Conservation (phyloP, 1,140 invertebrate species). For the Drosophila albomicans region DNA sequence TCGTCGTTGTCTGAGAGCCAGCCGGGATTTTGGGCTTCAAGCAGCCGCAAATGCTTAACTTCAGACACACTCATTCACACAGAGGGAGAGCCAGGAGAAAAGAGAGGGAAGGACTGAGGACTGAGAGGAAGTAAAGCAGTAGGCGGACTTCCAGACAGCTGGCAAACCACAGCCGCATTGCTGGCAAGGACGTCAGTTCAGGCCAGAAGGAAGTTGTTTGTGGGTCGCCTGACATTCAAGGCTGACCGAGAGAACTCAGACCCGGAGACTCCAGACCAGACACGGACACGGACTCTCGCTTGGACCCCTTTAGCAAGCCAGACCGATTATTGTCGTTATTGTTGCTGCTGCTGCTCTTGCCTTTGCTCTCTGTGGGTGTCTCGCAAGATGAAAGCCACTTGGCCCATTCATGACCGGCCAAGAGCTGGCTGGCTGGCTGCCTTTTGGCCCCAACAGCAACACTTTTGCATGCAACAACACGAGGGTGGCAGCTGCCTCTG, state of each 20-base stretch:
- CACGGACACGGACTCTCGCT: neutral
- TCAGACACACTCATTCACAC: constrained; percentile 64
- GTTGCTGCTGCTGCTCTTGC: constrained; percentile 15
- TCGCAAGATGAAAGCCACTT: constrained; percentile 81
- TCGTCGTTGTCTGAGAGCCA: constrained; percentile 53
- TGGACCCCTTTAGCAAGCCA: constrained; percentile 51
- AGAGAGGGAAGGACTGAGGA: constrained; percentile 3
- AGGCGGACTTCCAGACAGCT: constrained; percentile 52
- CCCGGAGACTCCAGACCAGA: neutral
- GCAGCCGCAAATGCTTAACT: constrained; percentile 82
- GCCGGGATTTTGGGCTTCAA: constrained; percentile 77
- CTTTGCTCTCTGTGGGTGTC: constrained; percentile 51
- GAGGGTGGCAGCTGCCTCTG: neutral
- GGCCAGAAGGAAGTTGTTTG: constrained; percentile 79
- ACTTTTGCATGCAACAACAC: constrained; percentile 30
- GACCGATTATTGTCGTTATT: constrained; percentile 49
- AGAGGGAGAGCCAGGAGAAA: constrained; percentile 11
- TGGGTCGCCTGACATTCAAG: constrained; percentile 64
- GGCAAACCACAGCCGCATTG: constrained; percentile 75
- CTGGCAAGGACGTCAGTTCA: constrained; percentile 66
- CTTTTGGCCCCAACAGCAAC: constrained; percentile 27
- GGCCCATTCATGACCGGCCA: constrained; percentile 68
- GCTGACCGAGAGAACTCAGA: constrained; percentile 32
- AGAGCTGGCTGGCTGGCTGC: constrained; percentile 26
- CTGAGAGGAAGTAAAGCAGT: constrained; percentile 8